Base-by-base conservation (phyloP, 2,888 invertebrate species). In the Dasysyrphus tricinctus region DNA sequence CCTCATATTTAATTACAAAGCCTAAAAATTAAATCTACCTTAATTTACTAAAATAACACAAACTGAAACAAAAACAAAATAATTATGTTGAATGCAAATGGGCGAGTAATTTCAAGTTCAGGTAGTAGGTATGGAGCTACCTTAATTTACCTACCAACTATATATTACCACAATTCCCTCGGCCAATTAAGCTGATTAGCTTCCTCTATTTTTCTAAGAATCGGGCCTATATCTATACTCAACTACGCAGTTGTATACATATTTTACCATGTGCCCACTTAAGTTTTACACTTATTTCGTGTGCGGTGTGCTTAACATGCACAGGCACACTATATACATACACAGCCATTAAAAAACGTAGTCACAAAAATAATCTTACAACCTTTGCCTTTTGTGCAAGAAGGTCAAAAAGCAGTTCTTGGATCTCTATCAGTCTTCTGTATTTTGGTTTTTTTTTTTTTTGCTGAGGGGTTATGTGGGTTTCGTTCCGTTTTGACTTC, bases 151-250 rank as follows among this genome's bases (percentile, higher is more conserved):
- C 37, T n/a, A 56, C n/a, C 44, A 61, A 34, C 37, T 49, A 14
- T 24, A 14, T 24, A 51, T 51, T 8, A 39, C 39, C n/a, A 29
- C 54, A 54, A 37, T n/a, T 19, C 39, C 65, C 54, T 70, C 51
- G 59, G 39, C 80, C 80, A 85, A 85, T 85, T 85, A 85, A 77
- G 77, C 73, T 69, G 85, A 85, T 85, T 85, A 85, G 63, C 77
- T 85, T 85, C 84, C 81, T 81, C 81, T 70, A 56, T 67, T 76
- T 49, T 16, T 84, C 84, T 54, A 32, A 76, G 84, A 84, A 84
- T 61, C 47, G 24, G 54, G 29, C 59, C 67, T 70, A 54, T 14
- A 54, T 12, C 5, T 24, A 54, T 14, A 49, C 24, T 16, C 7
- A 7, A 47, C 16, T 47, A 56, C 70, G 47, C 47, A 42, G 61